Conservation (phyloP, 2,113 vertebrate genomes). For the Larimichthys polyactis region DNA sequence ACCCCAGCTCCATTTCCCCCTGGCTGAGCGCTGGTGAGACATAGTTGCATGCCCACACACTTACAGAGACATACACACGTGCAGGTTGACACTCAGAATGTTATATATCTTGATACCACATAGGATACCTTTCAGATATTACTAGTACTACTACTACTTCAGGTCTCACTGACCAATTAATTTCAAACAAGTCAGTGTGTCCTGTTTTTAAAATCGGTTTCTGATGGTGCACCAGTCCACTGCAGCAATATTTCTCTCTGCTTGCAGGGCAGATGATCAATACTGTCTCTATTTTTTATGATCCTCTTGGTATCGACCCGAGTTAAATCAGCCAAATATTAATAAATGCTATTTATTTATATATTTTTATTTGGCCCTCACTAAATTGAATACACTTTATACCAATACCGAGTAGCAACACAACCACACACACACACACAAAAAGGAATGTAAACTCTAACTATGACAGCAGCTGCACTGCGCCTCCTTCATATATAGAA, state of each 20-base stretch:
- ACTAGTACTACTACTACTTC: neutral
- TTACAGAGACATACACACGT: neutral
- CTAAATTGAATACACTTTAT: conserved; percentile 22
- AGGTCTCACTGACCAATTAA: conserved; percentile 25
- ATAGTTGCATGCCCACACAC: conserved; percentile 8
- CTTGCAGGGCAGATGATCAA: conserved; percentile 60
- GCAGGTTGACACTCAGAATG: neutral
- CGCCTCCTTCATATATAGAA: conserved; percentile 32
- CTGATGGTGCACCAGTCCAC: conserved; percentile 7
- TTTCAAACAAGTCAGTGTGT: conserved; percentile 27
- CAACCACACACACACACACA: conserved; percentile 26
- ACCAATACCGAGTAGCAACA: neutral
- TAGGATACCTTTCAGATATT: conserved; percentile 8
- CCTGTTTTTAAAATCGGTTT: conserved; percentile 45
- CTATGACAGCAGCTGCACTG: conserved; percentile 46
- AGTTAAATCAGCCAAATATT: conserved; percentile 49
- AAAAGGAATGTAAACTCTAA: conserved; percentile 22
- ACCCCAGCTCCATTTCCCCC: conserved; percentile 89
- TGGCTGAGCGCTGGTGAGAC: conserved; percentile 95
- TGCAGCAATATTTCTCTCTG: conserved; percentile 51
- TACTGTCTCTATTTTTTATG: conserved; percentile 60
- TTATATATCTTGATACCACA: conserved; percentile 4
- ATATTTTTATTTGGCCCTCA: conserved; percentile 46
- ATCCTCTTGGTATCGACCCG: conserved; percentile 42
- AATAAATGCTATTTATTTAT: conserved; percentile 27